Conservation (phyloP, 2,888 invertebrate species). For the Itoplectis maculator region DNA sequence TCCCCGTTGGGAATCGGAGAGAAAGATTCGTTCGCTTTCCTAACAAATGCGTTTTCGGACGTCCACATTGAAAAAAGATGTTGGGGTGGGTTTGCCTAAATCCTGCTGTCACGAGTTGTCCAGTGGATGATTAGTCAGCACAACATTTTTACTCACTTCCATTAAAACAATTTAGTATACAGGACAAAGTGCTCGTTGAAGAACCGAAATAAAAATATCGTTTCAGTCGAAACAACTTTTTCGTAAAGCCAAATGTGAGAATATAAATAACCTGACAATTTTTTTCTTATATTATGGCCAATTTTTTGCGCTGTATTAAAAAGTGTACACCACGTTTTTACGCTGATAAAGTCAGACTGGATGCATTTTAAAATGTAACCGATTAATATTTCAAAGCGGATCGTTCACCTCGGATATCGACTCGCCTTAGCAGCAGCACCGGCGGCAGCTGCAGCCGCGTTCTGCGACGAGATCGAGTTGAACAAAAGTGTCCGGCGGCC, state of each 20-base stretch:
- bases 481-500: slow-evolving; percentile 44
- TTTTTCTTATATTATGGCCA: too few relatives aligned
- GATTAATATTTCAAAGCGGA: slow-evolving; percentile 23
- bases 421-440: background rate
- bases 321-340: background rate
- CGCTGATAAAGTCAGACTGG: background rate
- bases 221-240: too few relatives aligned
- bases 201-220: too few relatives aligned
- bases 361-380: background rate
- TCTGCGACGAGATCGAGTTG: slow-evolving; percentile 31
- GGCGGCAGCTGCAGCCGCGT: background rate
- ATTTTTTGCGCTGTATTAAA: background rate
- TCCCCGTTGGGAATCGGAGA: slow-evolving; percentile 27
- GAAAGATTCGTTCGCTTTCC: slow-evolving; percentile 27
- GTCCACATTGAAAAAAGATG: background rate
- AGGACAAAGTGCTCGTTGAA: too few relatives aligned
- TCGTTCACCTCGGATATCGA: slow-evolving; percentile 31
- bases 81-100: too few relatives aligned
- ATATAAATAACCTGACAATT: too few relatives aligned
- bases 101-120: too few relatives aligned
- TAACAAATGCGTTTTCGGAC: slow-evolving; percentile 16
- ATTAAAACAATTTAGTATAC: too few relatives aligned
- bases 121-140: too few relatives aligned
- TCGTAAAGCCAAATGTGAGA: too few relatives aligned
- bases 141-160: too few relatives aligned